Evolutionary conservation across 2,113 vertebrate species (phyloP).

Genomic region (Phalacrocorax aristotelis): DNA sequence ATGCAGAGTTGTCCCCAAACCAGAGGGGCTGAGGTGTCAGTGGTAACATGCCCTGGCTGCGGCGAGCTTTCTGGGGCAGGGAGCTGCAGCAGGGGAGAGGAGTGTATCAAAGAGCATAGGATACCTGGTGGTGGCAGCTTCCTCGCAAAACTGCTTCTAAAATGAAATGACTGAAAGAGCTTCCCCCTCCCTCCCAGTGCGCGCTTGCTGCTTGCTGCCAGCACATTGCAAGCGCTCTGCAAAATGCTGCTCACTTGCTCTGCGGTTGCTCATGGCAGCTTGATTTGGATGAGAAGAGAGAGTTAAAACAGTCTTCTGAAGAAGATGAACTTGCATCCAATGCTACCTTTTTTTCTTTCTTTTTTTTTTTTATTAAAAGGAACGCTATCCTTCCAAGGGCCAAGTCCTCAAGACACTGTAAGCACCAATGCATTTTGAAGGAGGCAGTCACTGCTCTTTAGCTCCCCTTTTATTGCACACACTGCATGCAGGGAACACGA

Average conservation of each 20-base stretch:
- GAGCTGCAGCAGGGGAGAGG: not conserved
- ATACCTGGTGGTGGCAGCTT: rapidly evolving
- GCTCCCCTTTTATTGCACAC: not conserved
- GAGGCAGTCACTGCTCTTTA: not conserved
- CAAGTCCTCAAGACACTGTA: not conserved
- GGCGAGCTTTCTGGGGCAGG: not conserved
- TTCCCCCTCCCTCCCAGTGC: not conserved
- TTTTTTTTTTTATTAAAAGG: not conserved
- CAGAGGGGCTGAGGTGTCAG: rapidly evolving
- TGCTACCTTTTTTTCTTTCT: not conserved
- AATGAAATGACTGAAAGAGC: not conserved
- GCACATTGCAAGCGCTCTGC: not conserved
- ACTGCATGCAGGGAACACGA: rapidly evolving
- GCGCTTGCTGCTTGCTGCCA: not conserved
- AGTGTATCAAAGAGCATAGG: not conserved
- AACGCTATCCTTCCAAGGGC: not conserved
- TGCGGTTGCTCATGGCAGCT: not conserved
- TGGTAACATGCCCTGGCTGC: rapidly evolving
- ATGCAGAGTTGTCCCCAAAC: not conserved
- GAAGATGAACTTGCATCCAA: not conserved
- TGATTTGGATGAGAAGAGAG: not conserved
- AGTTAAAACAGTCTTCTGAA: not conserved
- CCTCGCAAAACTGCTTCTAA: not conserved
- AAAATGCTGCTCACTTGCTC: slow-evolving; percentile 53
- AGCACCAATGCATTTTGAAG: not conserved